These are phyloP conservation scores for Merops nubicus DNA, from an alignment of 2,113 vertebrate genomes.

Conservation along the genomic window DNA sequence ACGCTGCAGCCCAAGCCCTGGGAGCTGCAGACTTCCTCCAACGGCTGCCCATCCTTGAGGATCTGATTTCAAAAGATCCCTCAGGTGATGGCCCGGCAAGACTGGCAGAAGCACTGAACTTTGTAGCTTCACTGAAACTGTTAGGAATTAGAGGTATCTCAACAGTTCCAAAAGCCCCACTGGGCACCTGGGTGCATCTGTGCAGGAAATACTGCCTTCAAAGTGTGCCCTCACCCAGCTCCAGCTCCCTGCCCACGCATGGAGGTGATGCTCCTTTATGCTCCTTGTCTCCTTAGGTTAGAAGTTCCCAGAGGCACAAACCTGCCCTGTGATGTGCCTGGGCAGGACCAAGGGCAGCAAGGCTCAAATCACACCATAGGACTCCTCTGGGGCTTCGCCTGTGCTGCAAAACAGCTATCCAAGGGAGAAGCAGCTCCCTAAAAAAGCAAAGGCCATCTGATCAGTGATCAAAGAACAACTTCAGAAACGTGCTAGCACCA, in stretches of 20 bases:
- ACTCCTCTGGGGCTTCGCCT: rapidly evolving
- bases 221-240: neutral
- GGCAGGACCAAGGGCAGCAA: neutral
- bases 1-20: neutral
- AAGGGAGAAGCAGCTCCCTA: neutral
- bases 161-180: neutral
- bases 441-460: neutral
- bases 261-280: neutral
- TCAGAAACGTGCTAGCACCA: constrained; percentile 7
- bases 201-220: neutral
- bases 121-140: neutral
- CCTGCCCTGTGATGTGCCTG: neutral
- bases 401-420: neutral
- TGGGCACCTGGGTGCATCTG: neutral
- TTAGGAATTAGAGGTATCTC: neutral
- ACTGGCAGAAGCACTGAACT: neutral
- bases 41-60: rapidly evolving
- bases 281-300: neutral
- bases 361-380: neutral
- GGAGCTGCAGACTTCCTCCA: neutral
- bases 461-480: neutral
- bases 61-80: neutral
- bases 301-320: neutral
- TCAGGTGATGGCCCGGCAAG: neutral
- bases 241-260: neutral